These are phyloP conservation scores for Caenorhabditis brenneri DNA, from an alignment of 1,140 invertebrate genomes.

Conservation along the genomic window DNA sequence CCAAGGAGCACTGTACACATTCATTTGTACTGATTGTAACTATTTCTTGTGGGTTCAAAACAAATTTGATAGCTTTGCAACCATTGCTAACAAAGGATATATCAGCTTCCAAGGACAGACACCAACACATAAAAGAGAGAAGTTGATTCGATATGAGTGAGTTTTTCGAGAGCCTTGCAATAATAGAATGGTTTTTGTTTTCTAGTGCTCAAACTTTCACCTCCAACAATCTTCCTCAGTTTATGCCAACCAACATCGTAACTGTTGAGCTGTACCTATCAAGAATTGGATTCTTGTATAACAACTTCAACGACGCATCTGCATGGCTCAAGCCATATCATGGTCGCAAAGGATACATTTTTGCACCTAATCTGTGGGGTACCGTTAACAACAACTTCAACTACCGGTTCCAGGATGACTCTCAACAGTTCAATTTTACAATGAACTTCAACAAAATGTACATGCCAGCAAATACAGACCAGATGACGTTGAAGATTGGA, in stretches of 20 bases:
- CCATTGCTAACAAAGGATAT: not conserved
- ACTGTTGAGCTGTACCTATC: not conserved
- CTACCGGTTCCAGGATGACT: not conserved
- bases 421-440: not conserved
- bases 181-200: not conserved
- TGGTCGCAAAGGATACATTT: constrained; percentile 3
- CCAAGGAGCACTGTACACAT: not conserved
- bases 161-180: not conserved
- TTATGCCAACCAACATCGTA: not conserved
- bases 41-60: not conserved
- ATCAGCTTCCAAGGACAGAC: constrained; percentile 10
- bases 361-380: not conserved
- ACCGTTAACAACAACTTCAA: not conserved
- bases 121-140: not conserved
- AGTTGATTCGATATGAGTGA: constrained; percentile 28
- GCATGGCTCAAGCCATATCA: not conserved
- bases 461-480: not conserved
- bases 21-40: not conserved
- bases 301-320: not conserved
- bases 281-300: not conserved
- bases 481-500: not conserved
- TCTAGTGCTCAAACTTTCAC: not conserved
- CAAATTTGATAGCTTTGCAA: not conserved
- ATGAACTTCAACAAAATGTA: not conserved
- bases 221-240: not conserved